A percentile compares a stretch with the other conserved stretches of the same genome.
These are phyloP conservation scores for Folsomia candida DNA, from an alignment of 2,888 invertebrate species.

Conservation along the genomic window DNA sequence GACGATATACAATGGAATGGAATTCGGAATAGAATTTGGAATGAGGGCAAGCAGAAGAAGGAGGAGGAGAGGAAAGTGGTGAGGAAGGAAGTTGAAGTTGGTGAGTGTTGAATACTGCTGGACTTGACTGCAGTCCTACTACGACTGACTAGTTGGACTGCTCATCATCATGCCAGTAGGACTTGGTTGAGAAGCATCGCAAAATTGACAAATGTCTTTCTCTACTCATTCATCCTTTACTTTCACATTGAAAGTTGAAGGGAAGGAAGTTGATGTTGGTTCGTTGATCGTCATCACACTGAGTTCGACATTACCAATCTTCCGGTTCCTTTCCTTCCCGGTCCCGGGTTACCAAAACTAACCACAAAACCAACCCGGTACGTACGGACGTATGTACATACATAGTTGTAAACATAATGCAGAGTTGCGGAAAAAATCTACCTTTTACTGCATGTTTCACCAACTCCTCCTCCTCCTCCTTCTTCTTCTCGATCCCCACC, in stretches of 20 bases:
- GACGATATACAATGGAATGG: not conserved
- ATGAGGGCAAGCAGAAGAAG: too few species aligned
- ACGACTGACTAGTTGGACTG: not conserved
- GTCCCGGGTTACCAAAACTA: too few species aligned
- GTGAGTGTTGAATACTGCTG: not conserved
- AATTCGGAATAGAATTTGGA: not conserved
- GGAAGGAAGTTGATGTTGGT: constrained; percentile 3
- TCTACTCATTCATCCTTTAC: not conserved
- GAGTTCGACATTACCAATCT: not conserved
- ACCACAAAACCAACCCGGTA: too few species aligned
- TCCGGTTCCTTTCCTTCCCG: not conserved
- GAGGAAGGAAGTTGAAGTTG: not conserved
- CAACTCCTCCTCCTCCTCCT: too few species aligned
- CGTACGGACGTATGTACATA: too few species aligned
- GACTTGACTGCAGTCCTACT: not conserved
- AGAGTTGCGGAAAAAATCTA: not conserved
- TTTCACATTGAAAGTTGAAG: not conserved
- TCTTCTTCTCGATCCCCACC: too few species aligned
- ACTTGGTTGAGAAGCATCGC: not conserved
- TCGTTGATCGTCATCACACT: constrained; percentile 3
- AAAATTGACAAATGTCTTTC: constrained; percentile 1
- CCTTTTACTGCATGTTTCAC: not conserved
- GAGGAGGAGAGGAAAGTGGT: too few species aligned
- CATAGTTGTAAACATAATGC: not conserved
- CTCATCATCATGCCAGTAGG: not conserved